Base-by-base conservation (phyloP, 2,797 vertebrate genomes). In the Sebastes kiyomatsui region DNA sequence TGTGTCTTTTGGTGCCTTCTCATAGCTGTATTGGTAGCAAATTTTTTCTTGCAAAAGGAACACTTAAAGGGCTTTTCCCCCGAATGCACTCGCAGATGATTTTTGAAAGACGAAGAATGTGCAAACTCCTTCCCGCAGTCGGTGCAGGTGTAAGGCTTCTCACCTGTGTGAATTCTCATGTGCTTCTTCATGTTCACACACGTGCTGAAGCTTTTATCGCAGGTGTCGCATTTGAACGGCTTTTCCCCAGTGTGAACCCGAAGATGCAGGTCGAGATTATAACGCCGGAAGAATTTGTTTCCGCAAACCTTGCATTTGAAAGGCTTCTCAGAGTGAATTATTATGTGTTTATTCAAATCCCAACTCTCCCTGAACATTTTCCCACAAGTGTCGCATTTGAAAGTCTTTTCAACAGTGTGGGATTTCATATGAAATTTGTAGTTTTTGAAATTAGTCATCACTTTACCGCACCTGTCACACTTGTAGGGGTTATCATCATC, bases 381-480 rank as follows among this genome's bases (percentile, higher is more conserved):
- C 3, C 84, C 92, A 27, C 92, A 93, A 7, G 64, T 84, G 1
- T 87, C 69, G 1, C 92, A 93, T 70, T 88, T 88, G 38, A 70
- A 87, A 1, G 56, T 79, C 78, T 89, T 92, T 20, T 74, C 89
- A 2, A 85, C 85, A 0, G 89, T 93, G 84, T 93, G 92, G 4
- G 87, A 83, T 32, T 90, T 92, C 85, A 91, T 86, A 18, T 92
- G 92, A 54, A 88, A 90, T 61, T 89, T 92, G 79, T 91, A 92
- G 72, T 89, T 91, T 69, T 88, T 89, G 68, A 89, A 87, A 38
- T 90, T 90, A 2, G 64, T 55, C 87, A 82, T 90, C 49, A 86
- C 86, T 83, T 89, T 92, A 1, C 72, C 72, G 2, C 90, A 93
- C 6, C 6, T 33, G 49, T 88, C 79, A 54, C 92, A 93, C 67